These are phyloP conservation scores for Mesocricetus auratus DNA, from an alignment of 2,113 vertebrate genomes.

Conservation along the genomic window DNA sequence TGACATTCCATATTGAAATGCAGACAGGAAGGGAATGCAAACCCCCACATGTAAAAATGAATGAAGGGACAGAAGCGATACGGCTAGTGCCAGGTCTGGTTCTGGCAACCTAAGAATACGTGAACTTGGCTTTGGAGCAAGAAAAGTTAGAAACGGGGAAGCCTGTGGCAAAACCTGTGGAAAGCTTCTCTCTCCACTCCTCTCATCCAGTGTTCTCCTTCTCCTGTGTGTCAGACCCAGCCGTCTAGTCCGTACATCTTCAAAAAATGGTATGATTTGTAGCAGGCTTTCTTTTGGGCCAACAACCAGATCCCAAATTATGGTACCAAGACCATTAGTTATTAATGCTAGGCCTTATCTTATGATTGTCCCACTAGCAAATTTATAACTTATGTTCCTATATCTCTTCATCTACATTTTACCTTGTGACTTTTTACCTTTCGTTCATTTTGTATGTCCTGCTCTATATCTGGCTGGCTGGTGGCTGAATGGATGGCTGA, in stretches of 20 bases:
- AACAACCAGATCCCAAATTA: neutral
- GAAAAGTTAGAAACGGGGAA: neutral
- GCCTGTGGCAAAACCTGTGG: accelerated
- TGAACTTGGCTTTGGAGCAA: neutral
- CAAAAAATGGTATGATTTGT: accelerated
- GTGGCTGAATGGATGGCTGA: neutral
- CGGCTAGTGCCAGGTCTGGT: accelerated
- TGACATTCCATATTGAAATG: neutral
- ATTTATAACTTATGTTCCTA: neutral
- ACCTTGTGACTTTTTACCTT: neutral
- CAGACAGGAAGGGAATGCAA: neutral
- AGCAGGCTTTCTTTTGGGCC: neutral
- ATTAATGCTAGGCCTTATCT: neutral
- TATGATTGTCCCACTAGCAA: neutral
- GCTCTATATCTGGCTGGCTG: neutral
- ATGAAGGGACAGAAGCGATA: neutral
- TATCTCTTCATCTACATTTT: neutral
- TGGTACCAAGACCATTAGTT: neutral
- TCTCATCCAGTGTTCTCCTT: neutral
- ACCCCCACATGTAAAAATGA: neutral
- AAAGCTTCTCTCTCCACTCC: neutral
- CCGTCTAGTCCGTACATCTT: neutral
- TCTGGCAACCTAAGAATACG: neutral
- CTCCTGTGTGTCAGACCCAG: no score
- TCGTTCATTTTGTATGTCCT: neutral